Conservation (phyloP, 2,113 vertebrate species). For the Callithrix jacchus region DNA sequence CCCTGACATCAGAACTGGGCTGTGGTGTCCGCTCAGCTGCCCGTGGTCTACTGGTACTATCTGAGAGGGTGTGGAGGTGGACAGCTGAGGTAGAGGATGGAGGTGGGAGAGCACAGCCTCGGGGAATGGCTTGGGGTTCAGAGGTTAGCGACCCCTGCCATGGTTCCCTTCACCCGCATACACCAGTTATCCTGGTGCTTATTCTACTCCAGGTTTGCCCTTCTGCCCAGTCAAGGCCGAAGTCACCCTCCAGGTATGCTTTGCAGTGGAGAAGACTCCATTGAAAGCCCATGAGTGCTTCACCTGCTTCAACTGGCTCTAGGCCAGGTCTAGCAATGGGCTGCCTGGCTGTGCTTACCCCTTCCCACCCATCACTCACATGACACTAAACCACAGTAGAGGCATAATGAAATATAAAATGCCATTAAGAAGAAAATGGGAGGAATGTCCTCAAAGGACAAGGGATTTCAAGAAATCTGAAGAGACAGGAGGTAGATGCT, state of each 20-base stretch:
- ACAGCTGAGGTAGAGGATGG: background rate
- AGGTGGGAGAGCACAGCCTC: background rate
- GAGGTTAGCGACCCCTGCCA: background rate
- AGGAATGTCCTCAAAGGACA: background rate
- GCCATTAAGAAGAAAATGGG: background rate
- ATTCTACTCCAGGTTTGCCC: background rate
- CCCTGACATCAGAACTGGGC: background rate
- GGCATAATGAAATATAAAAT: background rate
- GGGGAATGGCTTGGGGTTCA: background rate
- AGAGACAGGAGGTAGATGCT: background rate
- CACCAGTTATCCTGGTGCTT: background rate
- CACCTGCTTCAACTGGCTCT: background rate
- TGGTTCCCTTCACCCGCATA: background rate
- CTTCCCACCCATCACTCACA: background rate
- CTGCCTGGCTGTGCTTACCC: background rate
- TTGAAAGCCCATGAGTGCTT: background rate
- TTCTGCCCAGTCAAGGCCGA: background rate
- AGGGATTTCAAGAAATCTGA: background rate
- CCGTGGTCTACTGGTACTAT: background rate
- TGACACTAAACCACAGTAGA: background rate
- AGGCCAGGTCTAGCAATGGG: background rate
- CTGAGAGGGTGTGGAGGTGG: background rate
- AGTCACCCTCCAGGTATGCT: background rate
- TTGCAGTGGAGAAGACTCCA: background rate
- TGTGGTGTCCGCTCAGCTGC: background rate